Base-by-base conservation (phyloP, 2,888 invertebrate species). In the Eudasyphora cyanicolor region DNA sequence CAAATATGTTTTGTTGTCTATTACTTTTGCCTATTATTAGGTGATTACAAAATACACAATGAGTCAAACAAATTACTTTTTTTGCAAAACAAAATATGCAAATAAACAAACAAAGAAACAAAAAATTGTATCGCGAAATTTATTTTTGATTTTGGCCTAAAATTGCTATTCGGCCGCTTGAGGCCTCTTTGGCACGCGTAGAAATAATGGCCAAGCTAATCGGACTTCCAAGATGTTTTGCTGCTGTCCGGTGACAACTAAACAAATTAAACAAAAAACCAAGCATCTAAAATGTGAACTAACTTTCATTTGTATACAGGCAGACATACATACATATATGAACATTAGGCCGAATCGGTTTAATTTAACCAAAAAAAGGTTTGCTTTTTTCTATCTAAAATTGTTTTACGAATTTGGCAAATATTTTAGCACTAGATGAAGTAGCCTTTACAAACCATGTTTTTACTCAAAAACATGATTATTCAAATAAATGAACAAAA, bases 201-300 rank as follows among this genome's bases (percentile, higher is more conserved):
- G 14, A 1, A 45, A 57, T 19, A 19, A 64, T 67, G 67, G 24
- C 60, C 29, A 32, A 19, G 42, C 38, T 12, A 42, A 42, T 21
- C 38, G 12, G 6, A 21, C 67, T 38, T 67, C 24, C 38, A 67
- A 67, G 67, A 67, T 42, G 38, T 24, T n/a, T n/a, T 42, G 64
- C 35, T 17, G 35, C 19, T 24, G 60, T 60, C 29, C 60, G 29
- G 4, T 24, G 67, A 35, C 67, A 67, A 67, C 42, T 42, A 42
- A 67, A 67, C 60, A 60, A 60, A 60, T 32, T 60, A 60, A 38
- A 64, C 35, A 4, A 19, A 64, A 17, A 38, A 35, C 21, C 19
- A 42, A 42, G 42, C 38, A 17, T 42, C 67, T 67, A 67, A 67
- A 67, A 42, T 67, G 67, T 67, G 67, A 38, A 67, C 67, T 67